phyloP scores from a whole-genome alignment of 2,113 vertebrate species.

The Numida meleagris region DNA sequence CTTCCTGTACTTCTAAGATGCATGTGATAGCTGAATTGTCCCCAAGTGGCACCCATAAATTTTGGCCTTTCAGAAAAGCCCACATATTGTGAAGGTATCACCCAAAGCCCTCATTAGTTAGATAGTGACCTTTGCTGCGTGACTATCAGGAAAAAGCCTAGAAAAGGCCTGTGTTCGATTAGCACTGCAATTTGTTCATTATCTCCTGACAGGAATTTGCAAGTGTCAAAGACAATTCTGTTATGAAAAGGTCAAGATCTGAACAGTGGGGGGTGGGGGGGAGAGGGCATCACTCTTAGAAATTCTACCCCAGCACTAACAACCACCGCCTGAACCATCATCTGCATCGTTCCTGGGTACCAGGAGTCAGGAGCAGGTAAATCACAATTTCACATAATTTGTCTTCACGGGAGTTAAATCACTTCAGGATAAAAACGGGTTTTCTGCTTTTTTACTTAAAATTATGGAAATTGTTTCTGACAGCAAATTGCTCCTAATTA shows the following conservation, averaged over 20 bases:
- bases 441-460: constrained; percentile 80
- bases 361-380: constrained; percentile 59
- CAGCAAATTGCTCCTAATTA: constrained; percentile 85
- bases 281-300: constrained; percentile 63
- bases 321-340: background rate
- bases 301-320: constrained; percentile 53
- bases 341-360: background rate
- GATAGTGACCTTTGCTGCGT: constrained; percentile 77
- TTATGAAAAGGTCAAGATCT: constrained; percentile 77
- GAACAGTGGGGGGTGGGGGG: background rate
- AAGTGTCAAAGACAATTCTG: constrained; percentile 76
- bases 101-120: constrained; percentile 79
- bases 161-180: constrained; percentile 74
- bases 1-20: constrained; percentile 68
- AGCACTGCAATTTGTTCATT: constrained; percentile 81
- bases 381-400: constrained; percentile 62
- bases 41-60: constrained; percentile 76
- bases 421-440: constrained; percentile 74
- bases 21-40: constrained; percentile 67
- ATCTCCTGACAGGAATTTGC: constrained; percentile 78
- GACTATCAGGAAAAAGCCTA: constrained; percentile 72
- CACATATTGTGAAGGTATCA: constrained; percentile 71
- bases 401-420: constrained; percentile 79
- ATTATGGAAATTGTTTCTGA: constrained; percentile 86
- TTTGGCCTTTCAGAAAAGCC: constrained; percentile 75